A percentile compares a stretch with the other conserved stretches of the same genome.
Conservation (phyloP, 2,113 vertebrate species). For the Patagioenas fasciata region DNA sequence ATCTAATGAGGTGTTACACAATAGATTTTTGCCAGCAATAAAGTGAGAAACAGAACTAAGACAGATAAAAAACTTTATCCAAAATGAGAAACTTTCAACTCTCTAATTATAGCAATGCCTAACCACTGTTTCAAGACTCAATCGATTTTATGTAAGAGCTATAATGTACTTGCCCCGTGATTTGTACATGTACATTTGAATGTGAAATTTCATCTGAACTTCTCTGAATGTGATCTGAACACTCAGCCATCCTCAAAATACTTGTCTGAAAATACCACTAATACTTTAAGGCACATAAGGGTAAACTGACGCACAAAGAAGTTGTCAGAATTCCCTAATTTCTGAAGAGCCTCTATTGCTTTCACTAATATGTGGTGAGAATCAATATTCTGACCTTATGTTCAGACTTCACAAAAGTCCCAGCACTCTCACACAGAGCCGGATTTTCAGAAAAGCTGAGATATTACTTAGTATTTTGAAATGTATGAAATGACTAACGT, state of each 20-base stretch:
- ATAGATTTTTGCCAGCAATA: background rate
- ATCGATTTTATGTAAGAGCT: background rate
- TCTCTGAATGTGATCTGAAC: background rate
- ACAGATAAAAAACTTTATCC: background rate
- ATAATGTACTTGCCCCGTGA: fast-evolving
- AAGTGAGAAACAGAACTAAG: background rate
- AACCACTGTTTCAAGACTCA: background rate
- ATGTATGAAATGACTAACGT: background rate
- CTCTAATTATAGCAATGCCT: background rate
- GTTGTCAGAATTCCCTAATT: background rate
- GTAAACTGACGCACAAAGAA: background rate
- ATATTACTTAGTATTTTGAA: background rate
- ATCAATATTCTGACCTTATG: background rate
- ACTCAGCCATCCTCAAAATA: background rate
- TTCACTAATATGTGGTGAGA: background rate
- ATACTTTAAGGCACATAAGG: background rate
- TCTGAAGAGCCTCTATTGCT: background rate
- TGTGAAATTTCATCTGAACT: background rate
- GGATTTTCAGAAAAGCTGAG: background rate
- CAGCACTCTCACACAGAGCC: background rate
- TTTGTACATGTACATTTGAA: background rate
- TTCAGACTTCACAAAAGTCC: background rate
- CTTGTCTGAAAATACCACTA: background rate
- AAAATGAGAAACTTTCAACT: background rate
- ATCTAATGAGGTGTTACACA: constrained; percentile 36